A percentile compares a stretch with the other conserved stretches of the same genome.
Conservation (phyloP, 2,888 invertebrate species). For the Panopea generosa region DNA sequence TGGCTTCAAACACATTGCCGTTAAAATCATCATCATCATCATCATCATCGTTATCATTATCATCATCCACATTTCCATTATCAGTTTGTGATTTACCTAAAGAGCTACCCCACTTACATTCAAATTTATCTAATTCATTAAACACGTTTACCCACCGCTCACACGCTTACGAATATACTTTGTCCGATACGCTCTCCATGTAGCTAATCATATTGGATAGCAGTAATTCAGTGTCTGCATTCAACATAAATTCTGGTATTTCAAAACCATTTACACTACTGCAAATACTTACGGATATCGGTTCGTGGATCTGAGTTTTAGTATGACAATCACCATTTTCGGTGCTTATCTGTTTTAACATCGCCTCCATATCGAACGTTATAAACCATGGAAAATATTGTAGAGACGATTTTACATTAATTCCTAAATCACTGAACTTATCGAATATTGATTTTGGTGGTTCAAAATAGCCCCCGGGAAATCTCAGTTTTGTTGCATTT, state of each 20-base stretch:
- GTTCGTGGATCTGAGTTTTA: slow-evolving; percentile 4
- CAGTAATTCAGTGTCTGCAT: not conserved
- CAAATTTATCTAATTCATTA: slow-evolving; percentile 2
- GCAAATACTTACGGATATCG: slow-evolving; percentile 8
- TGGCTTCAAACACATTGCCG: not conserved
- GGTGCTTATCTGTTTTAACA: not conserved
- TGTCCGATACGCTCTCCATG: slow-evolving; percentile 5
- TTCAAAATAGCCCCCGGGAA: slow-evolving; percentile 4
- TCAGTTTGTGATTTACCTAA: too few relatives aligned
- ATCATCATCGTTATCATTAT: slow-evolving; percentile 8
- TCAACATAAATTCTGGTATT: not conserved
- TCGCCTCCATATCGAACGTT: slow-evolving; percentile 7
- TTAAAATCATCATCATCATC: slow-evolving; percentile 6
- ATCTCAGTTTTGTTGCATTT: slow-evolving; percentile 7
- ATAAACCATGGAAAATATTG: not conserved
- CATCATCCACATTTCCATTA: not conserved
- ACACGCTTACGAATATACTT: not conserved
- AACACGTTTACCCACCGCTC: slow-evolving; percentile 11
- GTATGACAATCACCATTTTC: not conserved
- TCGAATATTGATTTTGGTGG: slow-evolving; percentile 2
- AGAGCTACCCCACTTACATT: slow-evolving; percentile 12
- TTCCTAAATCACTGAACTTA: slow-evolving; percentile 7
- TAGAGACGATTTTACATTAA: not conserved
- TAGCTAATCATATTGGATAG: slow-evolving; percentile 17
- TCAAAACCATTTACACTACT: slow-evolving; percentile 8